phyloP scores from a whole-genome alignment of 2,888 invertebrate genomes.

The Sinelater perroti region DNA sequence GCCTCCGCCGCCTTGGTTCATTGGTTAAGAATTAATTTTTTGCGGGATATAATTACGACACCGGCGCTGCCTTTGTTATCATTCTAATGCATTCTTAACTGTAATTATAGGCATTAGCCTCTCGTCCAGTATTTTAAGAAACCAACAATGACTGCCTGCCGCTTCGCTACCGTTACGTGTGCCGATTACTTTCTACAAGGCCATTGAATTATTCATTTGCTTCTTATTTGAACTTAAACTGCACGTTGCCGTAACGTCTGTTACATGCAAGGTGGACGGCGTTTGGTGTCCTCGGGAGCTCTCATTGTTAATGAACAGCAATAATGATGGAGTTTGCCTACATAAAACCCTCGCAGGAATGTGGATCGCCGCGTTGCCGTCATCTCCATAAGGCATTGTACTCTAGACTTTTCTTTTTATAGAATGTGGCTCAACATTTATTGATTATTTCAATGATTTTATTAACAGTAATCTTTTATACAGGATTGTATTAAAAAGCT shows the following conservation, averaged over 20 bases:
- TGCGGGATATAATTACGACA: too few species aligned
- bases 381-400: too few species aligned
- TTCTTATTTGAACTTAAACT: constrained; percentile 28
- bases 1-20: too few species aligned
- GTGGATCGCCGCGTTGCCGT: too few species aligned
- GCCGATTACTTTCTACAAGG: constrained; percentile 33
- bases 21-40: too few species aligned
- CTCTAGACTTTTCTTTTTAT: too few species aligned
- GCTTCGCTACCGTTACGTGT: constrained; percentile 32
- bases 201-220: constrained; percentile 33
- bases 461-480: too few species aligned
- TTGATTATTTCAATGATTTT: too few species aligned
- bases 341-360: too few species aligned
- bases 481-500: too few species aligned
- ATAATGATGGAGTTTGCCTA: constrained; percentile 4
- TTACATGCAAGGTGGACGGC: constrained; percentile 21
- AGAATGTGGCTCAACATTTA: too few species aligned
- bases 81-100: background rate
- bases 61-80: too few species aligned
- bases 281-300: constrained; percentile 8
- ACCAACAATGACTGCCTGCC: constrained; percentile 15
- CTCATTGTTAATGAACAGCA: constrained; percentile 4
- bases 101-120: background rate
- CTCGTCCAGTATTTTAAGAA: constrained; percentile 2
- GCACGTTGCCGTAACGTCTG: constrained; percentile 25